phyloP scores from a whole-genome alignment of 2,797 vertebrate species.

The Falco concolor region DNA sequence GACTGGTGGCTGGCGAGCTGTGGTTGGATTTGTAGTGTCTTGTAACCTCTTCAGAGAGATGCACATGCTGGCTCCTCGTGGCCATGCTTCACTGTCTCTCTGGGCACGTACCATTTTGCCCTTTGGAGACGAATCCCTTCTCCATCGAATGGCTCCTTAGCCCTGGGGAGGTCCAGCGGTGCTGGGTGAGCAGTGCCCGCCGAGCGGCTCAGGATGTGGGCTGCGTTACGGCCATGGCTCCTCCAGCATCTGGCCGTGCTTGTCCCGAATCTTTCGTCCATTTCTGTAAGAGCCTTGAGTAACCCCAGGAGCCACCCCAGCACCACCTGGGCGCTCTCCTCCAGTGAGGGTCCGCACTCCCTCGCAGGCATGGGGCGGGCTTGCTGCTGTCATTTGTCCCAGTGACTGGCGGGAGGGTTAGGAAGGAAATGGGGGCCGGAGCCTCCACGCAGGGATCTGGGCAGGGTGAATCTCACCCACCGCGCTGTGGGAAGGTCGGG shows the following conservation, averaged over 20 bases:
- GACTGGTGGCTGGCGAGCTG: not conserved
- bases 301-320: not conserved
- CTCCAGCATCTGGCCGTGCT: accelerated
- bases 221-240: not conserved
- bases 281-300: not conserved
- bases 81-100: not conserved
- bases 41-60: not conserved
- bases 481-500: accelerated
- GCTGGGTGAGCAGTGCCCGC: not conserved
- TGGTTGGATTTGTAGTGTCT: not conserved
- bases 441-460: accelerated
- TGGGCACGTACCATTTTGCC: not conserved
- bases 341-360: not conserved
- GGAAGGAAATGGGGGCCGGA: not conserved
- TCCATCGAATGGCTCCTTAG: not conserved
- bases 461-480: not conserved
- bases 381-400: not conserved
- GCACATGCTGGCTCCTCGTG: accelerated
- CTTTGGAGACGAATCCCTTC: not conserved
- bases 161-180: not conserved
- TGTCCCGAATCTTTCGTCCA: accelerated
- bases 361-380: accelerated
- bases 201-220: not conserved
- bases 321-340: not conserved
- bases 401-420: not conserved